These are phyloP conservation scores for Caenorhabditis inopinata DNA, from an alignment of 1,140 invertebrate genomes.

Conservation along the genomic window DNA sequence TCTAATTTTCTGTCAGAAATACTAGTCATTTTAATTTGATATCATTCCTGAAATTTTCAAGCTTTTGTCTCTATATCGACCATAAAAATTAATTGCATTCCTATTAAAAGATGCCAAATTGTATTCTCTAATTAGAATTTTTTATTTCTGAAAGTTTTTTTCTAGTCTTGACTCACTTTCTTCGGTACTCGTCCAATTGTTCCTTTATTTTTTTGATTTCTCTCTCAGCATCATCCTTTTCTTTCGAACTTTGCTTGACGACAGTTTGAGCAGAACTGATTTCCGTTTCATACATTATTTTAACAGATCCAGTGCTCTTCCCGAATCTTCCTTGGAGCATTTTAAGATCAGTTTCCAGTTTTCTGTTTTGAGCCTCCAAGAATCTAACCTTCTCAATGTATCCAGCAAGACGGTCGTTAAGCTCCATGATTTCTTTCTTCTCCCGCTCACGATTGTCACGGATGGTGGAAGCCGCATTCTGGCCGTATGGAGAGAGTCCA, in stretches of 20 bases:
- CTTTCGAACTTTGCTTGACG: conserved; percentile 54
- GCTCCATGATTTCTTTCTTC: conserved; percentile 69
- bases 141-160: not conserved
- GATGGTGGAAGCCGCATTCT: conserved; percentile 66
- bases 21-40: too few relatives aligned
- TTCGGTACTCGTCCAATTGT: conserved; percentile 50
- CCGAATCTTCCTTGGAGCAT: conserved; percentile 68
- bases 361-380: conserved; percentile 69
- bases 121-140: too few relatives aligned
- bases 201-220: conserved; percentile 50
- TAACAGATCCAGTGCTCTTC: conserved; percentile 68
- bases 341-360: conserved; percentile 68
- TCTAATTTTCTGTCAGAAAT: too few relatives aligned
- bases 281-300: conserved; percentile 69
- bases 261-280: conserved; percentile 60
- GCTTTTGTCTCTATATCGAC: too few relatives aligned
- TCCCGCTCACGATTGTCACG: conserved; percentile 67
- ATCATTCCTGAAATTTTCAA: too few relatives aligned
- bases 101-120: too few relatives aligned
- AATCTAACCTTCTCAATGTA: conserved; percentile 70
- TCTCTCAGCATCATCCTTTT: conserved; percentile 48
- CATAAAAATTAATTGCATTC: too few relatives aligned
- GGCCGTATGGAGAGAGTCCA: conserved; percentile 58
- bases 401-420: conserved; percentile 69
- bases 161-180: conserved; percentile 45